A percentile compares a stretch with the other conserved stretches of the same genome.
Evolutionary conservation across 1,140 invertebrate genomes (phyloP).

Genomic region (Drosophila rhopaloa): DNA sequence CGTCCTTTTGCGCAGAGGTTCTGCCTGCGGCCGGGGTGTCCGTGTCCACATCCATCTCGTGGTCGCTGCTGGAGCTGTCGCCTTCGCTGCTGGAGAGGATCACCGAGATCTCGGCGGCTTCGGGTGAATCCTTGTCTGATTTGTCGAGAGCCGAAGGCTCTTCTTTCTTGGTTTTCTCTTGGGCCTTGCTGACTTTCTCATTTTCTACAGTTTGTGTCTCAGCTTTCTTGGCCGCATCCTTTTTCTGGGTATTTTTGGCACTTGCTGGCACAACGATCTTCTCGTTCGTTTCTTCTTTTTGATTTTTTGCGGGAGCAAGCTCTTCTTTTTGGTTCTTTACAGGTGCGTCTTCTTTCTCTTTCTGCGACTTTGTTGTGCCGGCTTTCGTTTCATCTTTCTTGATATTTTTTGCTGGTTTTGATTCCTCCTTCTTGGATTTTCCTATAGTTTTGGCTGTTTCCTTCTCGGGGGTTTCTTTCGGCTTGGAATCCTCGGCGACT

Average conservation of each 20-base stretch:
- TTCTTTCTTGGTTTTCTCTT: background rate
- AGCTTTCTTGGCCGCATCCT: background rate
- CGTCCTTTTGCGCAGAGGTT: background rate
- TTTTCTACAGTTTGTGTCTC: too few species aligned
- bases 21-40: constrained; percentile 28
- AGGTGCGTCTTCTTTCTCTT: background rate
- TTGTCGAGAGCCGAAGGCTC: background rate
- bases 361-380: background rate
- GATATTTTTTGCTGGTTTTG: background rate
- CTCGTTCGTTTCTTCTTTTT: background rate
- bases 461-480: background rate
- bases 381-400: background rate
- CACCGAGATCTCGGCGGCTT: constrained; percentile 27
- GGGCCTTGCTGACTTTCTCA: background rate
- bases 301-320: background rate
- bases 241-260: background rate
- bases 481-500: background rate
- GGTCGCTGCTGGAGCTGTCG: constrained; percentile 40
- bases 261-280: background rate
- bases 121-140: background rate
- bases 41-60: constrained; percentile 55
- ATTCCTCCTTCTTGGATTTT: background rate
- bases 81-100: constrained; percentile 52
- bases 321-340: background rate
- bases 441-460: background rate